These are phyloP conservation scores for Trypoxylus dichotomus DNA, from an alignment of 1,140 invertebrate genomes.

Conservation along the genomic window DNA sequence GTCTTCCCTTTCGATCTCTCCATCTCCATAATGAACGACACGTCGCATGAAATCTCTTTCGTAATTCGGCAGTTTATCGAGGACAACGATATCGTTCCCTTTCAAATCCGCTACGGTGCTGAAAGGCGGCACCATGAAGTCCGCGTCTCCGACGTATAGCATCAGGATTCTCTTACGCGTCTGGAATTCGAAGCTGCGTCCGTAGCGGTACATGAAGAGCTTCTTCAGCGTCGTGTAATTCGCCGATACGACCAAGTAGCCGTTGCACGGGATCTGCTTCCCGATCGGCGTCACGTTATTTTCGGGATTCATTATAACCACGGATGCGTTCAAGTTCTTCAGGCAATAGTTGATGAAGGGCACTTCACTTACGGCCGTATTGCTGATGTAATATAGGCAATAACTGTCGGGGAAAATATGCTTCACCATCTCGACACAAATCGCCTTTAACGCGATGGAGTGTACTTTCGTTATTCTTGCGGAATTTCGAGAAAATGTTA, in stretches of 20 bases:
- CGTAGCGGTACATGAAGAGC: background rate
- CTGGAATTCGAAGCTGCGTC: background rate
- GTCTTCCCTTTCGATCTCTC: background rate
- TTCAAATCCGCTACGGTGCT: background rate
- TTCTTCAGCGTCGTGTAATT: background rate
- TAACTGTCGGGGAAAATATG: background rate
- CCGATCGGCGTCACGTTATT: background rate
- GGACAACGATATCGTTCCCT: background rate
- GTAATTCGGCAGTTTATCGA: background rate
- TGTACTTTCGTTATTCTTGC: background rate
- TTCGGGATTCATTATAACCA: background rate
- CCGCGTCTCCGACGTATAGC: background rate
- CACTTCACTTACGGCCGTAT: background rate
- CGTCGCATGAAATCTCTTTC: background rate
- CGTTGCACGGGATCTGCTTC: background rate
- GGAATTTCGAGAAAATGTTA: too few species aligned
- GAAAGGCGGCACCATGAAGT: background rate
- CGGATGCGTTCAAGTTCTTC: background rate
- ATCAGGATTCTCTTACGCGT: background rate
- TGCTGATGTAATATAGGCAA: background rate
- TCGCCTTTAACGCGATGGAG: background rate
- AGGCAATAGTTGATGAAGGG: background rate
- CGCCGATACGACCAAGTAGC: background rate
- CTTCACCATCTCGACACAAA: background rate
- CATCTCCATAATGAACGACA: background rate